Percentiles rank a stretch among this genome's conserved stretches.
Conservation (phyloP, 2,113 vertebrate species). For the Rallus limicola region DNA sequence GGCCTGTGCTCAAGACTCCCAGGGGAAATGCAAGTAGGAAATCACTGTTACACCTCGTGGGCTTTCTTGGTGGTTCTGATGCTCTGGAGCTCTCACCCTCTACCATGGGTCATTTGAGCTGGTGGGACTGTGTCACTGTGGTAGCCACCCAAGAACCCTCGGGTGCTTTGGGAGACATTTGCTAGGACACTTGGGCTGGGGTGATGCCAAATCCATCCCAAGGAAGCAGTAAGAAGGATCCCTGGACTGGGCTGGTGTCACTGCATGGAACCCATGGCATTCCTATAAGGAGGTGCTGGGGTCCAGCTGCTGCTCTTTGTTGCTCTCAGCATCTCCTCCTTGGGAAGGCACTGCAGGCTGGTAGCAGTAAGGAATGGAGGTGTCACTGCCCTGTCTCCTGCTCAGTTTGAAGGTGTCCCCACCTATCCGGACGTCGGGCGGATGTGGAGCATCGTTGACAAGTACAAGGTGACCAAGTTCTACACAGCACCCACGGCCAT, state of each 20-base stretch:
- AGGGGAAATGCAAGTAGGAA: neutral
- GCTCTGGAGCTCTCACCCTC: neutral
- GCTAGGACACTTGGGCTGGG: neutral
- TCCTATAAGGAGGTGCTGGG: neutral
- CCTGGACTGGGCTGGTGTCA: neutral
- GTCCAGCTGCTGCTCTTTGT: neutral
- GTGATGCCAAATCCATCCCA: neutral
- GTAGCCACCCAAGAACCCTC: neutral
- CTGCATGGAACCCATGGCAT: neutral
- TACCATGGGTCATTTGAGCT: neutral
- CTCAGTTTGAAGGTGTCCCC: constrained; percentile 96
- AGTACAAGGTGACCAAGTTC: constrained; percentile 95
- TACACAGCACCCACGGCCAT: constrained; percentile 98
- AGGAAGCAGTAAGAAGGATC: neutral
- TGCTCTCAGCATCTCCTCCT: neutral
- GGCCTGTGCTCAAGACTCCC: neutral
- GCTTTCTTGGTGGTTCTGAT: neutral
- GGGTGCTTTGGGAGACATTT: neutral
- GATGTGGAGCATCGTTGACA: constrained; percentile 92
- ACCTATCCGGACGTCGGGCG: constrained; percentile 90
- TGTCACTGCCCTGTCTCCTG: constrained; percentile 40
- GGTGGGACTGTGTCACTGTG: neutral
- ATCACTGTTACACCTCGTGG: neutral
- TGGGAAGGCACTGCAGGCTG: neutral
- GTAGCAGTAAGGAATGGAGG: neutral